Percentiles rank a stretch among this genome's conserved stretches.
phyloP scores from a whole-genome alignment of 2,113 vertebrate genomes.

The Numida meleagris region DNA sequence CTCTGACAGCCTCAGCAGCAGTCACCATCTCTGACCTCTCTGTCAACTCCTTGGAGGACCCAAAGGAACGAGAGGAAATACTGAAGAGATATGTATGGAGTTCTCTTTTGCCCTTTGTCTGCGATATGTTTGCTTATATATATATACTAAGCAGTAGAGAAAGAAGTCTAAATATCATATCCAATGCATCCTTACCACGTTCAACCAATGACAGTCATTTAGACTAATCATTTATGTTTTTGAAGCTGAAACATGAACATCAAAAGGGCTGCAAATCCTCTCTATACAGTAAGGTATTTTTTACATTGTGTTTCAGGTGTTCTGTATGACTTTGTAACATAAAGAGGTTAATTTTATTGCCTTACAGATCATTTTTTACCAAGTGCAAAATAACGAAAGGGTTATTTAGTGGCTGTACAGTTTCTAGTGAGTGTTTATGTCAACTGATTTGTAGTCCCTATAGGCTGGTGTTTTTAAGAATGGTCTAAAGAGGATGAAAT shows the following conservation, averaged over 20 bases:
- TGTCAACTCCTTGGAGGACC: conserved; percentile 88
- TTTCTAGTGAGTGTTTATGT: not conserved
- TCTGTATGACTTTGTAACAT: not conserved
- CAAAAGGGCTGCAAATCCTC: not conserved
- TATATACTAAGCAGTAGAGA: not conserved
- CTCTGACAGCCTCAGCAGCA: conserved; percentile 92
- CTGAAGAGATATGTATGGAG: conserved; percentile 92
- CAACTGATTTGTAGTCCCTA: not conserved
- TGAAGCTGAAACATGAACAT: accelerated
- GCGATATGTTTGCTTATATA: not conserved
- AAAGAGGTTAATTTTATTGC: not conserved
- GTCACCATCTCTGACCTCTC: conserved; percentile 94
- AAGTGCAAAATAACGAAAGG: not conserved
- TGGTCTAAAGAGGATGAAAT: not conserved
- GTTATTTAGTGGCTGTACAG: not conserved
- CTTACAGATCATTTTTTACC: not conserved
- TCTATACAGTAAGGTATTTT: not conserved
- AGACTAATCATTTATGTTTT: not conserved
- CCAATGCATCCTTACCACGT: not conserved
- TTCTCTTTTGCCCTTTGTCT: conserved; percentile 1
- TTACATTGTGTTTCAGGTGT: not conserved
- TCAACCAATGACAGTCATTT: not conserved
- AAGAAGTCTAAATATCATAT: not conserved
- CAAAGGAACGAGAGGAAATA: conserved; percentile 88
- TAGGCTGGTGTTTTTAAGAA: accelerated